These are phyloP conservation scores for Limnothrissa miodon DNA, from an alignment of 2,113 vertebrate genomes.

Conservation along the genomic window DNA sequence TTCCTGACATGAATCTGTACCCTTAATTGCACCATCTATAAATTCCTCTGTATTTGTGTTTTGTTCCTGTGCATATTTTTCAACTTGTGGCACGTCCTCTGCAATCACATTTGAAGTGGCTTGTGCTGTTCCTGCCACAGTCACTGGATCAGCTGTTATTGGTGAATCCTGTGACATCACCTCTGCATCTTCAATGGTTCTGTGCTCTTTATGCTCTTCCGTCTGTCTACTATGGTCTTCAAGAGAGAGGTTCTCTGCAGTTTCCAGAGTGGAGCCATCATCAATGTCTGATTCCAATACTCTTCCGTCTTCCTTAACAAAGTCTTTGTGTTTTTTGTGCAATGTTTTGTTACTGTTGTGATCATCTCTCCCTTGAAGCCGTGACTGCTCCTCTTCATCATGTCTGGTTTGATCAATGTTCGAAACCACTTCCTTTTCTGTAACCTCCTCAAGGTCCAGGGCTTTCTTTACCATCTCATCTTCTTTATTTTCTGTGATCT, in stretches of 20 bases:
- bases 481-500: constrained; percentile 14
- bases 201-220: neutral
- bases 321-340: neutral
- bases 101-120: neutral
- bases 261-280: neutral
- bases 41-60: neutral
- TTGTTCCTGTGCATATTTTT: neutral
- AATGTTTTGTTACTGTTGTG: neutral
- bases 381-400: neutral
- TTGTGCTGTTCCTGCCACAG: neutral
- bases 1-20: neutral
- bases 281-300: neutral
- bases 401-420: neutral
- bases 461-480: too few relatives aligned
- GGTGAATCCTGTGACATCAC: neutral
- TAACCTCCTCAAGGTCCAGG: neutral
- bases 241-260: neutral
- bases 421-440: neutral
- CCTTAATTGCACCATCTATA: neutral
- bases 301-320: neutral
- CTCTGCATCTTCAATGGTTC: neutral
- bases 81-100: neutral
- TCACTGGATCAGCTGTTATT: neutral
- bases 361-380: neutral
- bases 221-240: too few relatives aligned